Evolutionary conservation across 2,888 invertebrate genomes (phyloP), one percentile per base, ranked within the genome.

Genomic region (Acleris sparsana): DNA sequence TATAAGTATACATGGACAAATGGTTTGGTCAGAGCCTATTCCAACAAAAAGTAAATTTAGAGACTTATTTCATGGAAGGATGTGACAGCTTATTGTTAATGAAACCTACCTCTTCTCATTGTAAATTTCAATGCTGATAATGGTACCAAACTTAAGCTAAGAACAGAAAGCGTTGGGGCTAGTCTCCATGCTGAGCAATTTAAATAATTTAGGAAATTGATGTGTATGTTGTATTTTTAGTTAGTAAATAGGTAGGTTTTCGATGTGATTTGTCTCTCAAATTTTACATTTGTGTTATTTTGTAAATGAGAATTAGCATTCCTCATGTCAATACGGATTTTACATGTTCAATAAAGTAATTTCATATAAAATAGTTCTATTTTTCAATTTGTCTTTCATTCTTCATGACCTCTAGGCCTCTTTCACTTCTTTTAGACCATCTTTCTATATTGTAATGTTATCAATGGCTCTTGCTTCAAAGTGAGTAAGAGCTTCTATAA

Each of bases 331-430:
- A 93, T 89, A 92, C 86, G 90, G 91, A 89, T 90, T 93, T 92
- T 92, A 93, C 93, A 93, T 92, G 92, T 93, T 93, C 93, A 93
- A 92, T 92, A 93, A 93, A 92, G 91, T 92, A 93, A 92, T 93
- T 93, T 93, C 93, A 87, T 92, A 93, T 87, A 92, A 88, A 83
- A 84, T 72, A 77, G 33, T 79, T 80, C 77, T 83, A 82, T 84
- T 85, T 83, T 86, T 83, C 74, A 75, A 75, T 80, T 79, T 68
- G 76, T 73, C 72, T 73, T 82, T 82, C 75, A 70, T 72, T 75
- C 73, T 69, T 70, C 9, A 25, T 53, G 20, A 33, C 53, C 39
- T 43, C 18, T 9, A 11, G 18, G 51, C 46, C 46, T 46, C 20
- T 20, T 7, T 18, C 18, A 49, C 39, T 39, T 33, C 0, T 9